Evolutionary conservation across 2,797 vertebrate species (phyloP).

Genomic region (Denticeps clupeoides): DNA sequence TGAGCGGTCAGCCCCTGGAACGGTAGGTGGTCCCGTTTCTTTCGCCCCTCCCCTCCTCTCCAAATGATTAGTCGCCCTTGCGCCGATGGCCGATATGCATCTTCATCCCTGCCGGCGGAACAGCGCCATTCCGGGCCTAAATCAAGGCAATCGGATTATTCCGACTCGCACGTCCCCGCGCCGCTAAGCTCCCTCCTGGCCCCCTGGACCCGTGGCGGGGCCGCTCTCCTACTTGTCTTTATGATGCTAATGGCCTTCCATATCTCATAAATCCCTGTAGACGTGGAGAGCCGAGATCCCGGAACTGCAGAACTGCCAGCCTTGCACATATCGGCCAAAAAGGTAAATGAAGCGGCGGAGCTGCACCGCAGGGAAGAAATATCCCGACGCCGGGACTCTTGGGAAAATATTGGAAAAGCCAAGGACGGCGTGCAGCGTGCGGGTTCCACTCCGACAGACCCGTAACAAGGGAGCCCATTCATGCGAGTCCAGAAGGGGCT

Average conservation of each 20-base stretch:
- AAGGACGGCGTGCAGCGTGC: constrained; percentile 3
- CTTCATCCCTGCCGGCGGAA: constrained; percentile 43
- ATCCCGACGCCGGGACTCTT: too few species aligned
- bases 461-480: constrained; percentile 34
- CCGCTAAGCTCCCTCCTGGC: constrained; percentile 26
- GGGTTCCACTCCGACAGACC: constrained; percentile 27
- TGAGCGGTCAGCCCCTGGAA: neutral
- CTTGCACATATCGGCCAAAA: constrained; percentile 46
- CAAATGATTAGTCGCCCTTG: constrained; percentile 37
- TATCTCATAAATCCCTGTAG: constrained; percentile 70
- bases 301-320: constrained; percentile 47
- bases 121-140: constrained; percentile 52
- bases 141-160: constrained; percentile 55
- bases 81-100: constrained; percentile 50
- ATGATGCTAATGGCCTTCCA: constrained; percentile 71
- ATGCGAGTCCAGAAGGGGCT: constrained; percentile 18
- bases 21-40: constrained; percentile 16
- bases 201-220: constrained; percentile 41
- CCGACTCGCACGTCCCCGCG: constrained; percentile 31
- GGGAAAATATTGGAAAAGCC: constrained; percentile 29
- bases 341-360: neutral
- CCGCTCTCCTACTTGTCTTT: constrained; percentile 60
- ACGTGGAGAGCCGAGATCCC: constrained; percentile 56
- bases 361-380: neutral
- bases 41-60: constrained; percentile 3